Percentiles rank a stretch among this genome's conserved stretches.
These are phyloP conservation scores for Melanotaenia pygmaea DNA, from an alignment of 2,797 vertebrate genomes.

Conservation along the genomic window DNA sequence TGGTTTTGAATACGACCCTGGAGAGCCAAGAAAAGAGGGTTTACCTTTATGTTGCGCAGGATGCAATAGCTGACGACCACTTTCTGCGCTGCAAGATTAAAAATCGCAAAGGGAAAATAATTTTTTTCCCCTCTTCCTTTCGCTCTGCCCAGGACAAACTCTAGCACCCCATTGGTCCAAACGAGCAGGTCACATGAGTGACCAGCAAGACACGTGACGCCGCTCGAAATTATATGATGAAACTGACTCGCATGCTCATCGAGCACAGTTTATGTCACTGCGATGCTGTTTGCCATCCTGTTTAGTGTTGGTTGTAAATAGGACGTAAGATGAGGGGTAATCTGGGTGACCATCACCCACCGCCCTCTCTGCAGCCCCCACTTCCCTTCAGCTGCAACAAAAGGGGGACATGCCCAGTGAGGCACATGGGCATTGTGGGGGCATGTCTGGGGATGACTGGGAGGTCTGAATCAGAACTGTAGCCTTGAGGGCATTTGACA, in stretches of 20 bases:
- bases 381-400: constrained; percentile 44
- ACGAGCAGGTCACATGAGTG: constrained; percentile 84
- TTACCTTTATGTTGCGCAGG: constrained; percentile 75
- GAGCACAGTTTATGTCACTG: constrained; percentile 69
- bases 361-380: constrained; percentile 6
- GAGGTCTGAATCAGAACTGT: constrained; percentile 61
- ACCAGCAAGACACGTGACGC: constrained; percentile 85
- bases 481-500: constrained; percentile 55
- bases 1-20: neutral
- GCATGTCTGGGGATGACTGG: constrained; percentile 61
- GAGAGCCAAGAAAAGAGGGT: constrained; percentile 23
- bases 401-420: constrained; percentile 67
- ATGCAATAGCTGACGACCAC: constrained; percentile 62
- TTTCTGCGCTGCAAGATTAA: constrained; percentile 80
- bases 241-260: constrained; percentile 66
- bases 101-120: constrained; percentile 81
- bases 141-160: constrained; percentile 75
- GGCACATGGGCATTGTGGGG: constrained; percentile 67
- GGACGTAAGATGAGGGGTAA: constrained; percentile 73
- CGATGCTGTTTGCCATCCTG: constrained; percentile 52
- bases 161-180: constrained; percentile 86
- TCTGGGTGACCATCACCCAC: constrained; percentile 72
- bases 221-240: constrained; percentile 71
- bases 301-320: constrained; percentile 81
- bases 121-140: constrained; percentile 66